These are phyloP conservation scores for Drosophila anceps DNA, from an alignment of 2,888 invertebrate species.

Conservation along the genomic window DNA sequence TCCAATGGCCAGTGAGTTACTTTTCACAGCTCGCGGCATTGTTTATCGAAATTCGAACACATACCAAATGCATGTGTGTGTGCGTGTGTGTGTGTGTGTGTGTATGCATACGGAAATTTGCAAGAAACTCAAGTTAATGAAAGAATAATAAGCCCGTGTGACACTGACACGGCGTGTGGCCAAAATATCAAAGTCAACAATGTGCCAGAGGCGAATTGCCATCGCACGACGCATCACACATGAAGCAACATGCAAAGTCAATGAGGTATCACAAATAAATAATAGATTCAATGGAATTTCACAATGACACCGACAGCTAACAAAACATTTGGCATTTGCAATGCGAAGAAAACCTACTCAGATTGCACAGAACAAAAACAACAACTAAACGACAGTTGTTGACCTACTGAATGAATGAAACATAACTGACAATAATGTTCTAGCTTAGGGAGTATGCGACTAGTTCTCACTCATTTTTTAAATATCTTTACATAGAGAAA, in stretches of 20 bases:
- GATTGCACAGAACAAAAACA: constrained; percentile 10
- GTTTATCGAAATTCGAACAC: constrained; percentile 40
- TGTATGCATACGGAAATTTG: constrained; percentile 42
- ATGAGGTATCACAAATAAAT: constrained; percentile 57
- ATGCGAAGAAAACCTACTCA: constrained; percentile 9
- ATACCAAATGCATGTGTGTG: not conserved
- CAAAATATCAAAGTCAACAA: constrained; percentile 47
- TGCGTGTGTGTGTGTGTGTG: not conserved
- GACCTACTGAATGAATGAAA: not conserved
- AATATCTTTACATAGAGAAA: no score
- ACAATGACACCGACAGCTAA: constrained; percentile 47
- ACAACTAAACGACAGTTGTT: not conserved
- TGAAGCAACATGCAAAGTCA: constrained; percentile 56
- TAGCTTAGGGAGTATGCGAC: not conserved
- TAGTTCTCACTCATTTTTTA: not conserved
- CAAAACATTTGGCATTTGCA: constrained; percentile 41
- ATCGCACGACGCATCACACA: constrained; percentile 26
- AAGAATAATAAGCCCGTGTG: constrained; percentile 74
- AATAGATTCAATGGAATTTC: constrained; percentile 45
- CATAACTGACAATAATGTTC: not conserved
- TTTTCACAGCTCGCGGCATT: constrained; percentile 79
- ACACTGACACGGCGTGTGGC: constrained; percentile 72
- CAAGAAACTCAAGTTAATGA: constrained; percentile 64
- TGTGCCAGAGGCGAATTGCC: constrained; percentile 33
- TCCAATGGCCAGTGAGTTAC: constrained; percentile 74